Base-by-base conservation (phyloP, 2,797 vertebrate genomes). In the Brachyalestes nurse region DNA sequence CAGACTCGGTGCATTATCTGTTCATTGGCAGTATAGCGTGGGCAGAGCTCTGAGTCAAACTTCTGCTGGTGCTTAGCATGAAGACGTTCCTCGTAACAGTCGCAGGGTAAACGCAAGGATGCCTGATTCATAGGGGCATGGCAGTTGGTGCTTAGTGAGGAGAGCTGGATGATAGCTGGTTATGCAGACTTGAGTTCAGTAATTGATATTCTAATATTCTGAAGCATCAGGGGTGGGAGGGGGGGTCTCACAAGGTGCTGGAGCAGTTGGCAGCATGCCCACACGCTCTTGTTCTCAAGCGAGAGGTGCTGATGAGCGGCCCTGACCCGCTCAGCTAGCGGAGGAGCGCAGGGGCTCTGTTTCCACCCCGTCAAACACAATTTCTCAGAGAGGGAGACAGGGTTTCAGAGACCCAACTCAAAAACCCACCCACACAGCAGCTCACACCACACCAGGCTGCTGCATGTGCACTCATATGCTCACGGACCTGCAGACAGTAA, bases 391-490 rank as follows among this genome's bases (percentile, higher is more conserved):
- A 65, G 38, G 17, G 38, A 79, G 16, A 75, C 2, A 8, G 23
- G 51, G 34, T 58, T 78, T 76, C 66, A 79, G 49, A 79, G 66
- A 38, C 77, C 71, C 71, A 79, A 62, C 72, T 69, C 42, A 49
- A 78, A 45, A 34, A 9, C 38, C 9, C 38, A 47, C 16, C 38
- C 53, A 79, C 66, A 66, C 61, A 69, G 28, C 34, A 51, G 40
- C 23, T 75, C 64, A 62, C 55, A 57, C 77, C n/a, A 62, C 57
- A 62, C n/a, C 34, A 65, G 38, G 62, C 28, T 1, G 17, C 34
- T 40, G 5, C 28, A 38, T 2, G 4, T 40, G 28, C 19, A 38
- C n/a, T 42, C 72, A 60, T 2, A 16, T 38, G 45, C 65, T 38
- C 1, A 76, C 38, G 64, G 75, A 45, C 45, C 9, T 77, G 28